Conservation (phyloP, 2,113 vertebrate genomes). For the Scolopax mira region DNA sequence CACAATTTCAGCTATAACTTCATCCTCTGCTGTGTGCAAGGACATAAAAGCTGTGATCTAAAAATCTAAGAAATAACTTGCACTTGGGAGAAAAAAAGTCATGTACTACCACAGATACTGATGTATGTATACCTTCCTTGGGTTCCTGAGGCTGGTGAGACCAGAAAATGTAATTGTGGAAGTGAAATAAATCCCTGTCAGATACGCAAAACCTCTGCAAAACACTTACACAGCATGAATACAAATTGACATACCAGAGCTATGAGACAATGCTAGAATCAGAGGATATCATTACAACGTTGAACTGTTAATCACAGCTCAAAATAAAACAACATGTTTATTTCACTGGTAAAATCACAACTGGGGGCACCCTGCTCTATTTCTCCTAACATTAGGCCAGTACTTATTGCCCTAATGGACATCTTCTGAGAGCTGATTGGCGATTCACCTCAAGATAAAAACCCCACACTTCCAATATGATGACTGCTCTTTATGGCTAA, state of each 20-base stretch:
- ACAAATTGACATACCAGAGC: slow-evolving; percentile 67
- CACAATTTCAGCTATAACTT: background rate
- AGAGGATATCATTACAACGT: slow-evolving; percentile 36
- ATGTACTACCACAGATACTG: background rate
- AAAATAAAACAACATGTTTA: slow-evolving; percentile 11
- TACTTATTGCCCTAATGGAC: background rate
- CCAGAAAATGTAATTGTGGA: slow-evolving; percentile 38
- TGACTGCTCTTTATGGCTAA: background rate
- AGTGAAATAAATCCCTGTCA: slow-evolving; percentile 68
- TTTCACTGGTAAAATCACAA: background rate
- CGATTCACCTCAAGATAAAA: background rate
- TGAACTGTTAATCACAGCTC: slow-evolving; percentile 33
- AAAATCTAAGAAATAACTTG: background rate
- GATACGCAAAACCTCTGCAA: slow-evolving; percentile 47
- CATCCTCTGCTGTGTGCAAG: background rate
- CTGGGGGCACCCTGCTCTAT: background rate
- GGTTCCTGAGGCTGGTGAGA: background rate
- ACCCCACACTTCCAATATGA: background rate
- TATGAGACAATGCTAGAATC: slow-evolving; percentile 69
- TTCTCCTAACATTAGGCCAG: background rate
- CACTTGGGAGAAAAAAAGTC: background rate
- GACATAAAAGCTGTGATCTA: background rate
- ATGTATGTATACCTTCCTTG: background rate
- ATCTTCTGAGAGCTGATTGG: background rate
- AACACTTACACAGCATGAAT: slow-evolving; percentile 61